Evolutionary conservation across 2,113 vertebrate genomes (phyloP), one percentile per base, ranked within the genome.

Genomic region (Apteryx owenii): DNA sequence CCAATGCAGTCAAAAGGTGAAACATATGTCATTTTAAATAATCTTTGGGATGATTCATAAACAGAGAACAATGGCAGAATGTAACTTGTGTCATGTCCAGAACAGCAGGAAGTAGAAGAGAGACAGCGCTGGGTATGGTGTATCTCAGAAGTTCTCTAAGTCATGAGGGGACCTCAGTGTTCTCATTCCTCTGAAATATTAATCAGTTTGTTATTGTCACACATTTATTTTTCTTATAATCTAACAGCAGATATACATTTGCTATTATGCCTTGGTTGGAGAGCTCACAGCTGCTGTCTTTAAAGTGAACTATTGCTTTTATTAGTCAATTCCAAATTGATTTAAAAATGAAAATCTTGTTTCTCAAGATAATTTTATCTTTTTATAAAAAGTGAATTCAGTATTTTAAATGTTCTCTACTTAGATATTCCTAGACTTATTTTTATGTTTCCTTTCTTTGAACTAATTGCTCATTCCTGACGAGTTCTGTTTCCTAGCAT

Each of bases 361-460:
- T 76, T 42, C 6, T 9, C 31, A 61, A 68, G 14, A 31, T 29
- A 82, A 26, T 44, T 51, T 65, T 65, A 40, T 38, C 5, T 80
- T 48, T 88, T 40, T 22, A 66, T 58, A 90, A n/a, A 86, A 83
- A 90, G 36, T 10, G 81, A 84, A 76, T 56, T n/a, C 7, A 26
- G 6, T 62, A 88, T 91, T 11, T 1, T 60, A 72, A 89, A 70
- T 42, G 38, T 75, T 66, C 23, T 80, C 38, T 69, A 0, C 29
- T 65, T 38, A 65, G 62, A n/a, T 71, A 31, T 82, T 88, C 94
- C 68, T 81, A 85, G 73, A 20, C 7, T 90, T 40, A 70, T 69
- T 85, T 92, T 95, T 50, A 28, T 81, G 44, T 83, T 91, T 96
- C 46, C 33, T 94, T 88, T 68, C 82, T 90, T 81, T 91, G 66